Conservation (phyloP, 2,113 vertebrate species). For the Nerophis lumbriciformis region DNA sequence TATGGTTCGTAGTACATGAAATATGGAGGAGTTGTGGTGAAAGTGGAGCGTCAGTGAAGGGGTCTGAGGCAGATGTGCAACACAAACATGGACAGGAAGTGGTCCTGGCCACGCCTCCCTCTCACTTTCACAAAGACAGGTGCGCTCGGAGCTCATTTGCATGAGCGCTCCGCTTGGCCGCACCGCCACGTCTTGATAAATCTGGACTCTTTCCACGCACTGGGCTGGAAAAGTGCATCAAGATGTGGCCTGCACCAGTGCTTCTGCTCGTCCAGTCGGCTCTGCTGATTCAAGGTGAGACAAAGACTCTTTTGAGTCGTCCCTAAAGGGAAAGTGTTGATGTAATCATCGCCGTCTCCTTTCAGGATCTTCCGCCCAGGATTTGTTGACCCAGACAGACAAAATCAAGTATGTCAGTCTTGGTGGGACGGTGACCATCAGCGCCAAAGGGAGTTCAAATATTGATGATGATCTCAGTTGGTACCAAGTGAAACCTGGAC, state of each 20-base stretch:
- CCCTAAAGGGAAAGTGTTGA: no score
- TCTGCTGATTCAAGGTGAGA: no score
- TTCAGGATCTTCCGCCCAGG: constrained; percentile 26
- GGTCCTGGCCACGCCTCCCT: background rate
- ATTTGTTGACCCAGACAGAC: constrained; percentile 36
- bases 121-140: constrained; percentile 27
- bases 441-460: constrained; percentile 22
- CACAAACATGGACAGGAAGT: background rate
- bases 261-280: no score
- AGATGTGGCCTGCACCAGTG: no score
- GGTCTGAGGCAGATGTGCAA: no score
- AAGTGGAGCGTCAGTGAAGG: no score
- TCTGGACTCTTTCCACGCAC: no score
- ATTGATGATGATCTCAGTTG: constrained; percentile 22
- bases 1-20: no score
- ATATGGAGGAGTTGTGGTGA: no score
- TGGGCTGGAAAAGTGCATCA: no score
- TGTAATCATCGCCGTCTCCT: background rate
- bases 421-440: constrained; percentile 35
- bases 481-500: constrained; percentile 59
- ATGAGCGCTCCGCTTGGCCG: constrained; percentile 23
- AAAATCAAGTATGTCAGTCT: constrained; percentile 30
- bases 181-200: background rate
- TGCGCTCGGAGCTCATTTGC: constrained; percentile 22
- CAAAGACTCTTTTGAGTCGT: no score